Evolutionary conservation across 2,888 invertebrate genomes (phyloP).

Genomic region (Augochlorella aurata): DNA sequence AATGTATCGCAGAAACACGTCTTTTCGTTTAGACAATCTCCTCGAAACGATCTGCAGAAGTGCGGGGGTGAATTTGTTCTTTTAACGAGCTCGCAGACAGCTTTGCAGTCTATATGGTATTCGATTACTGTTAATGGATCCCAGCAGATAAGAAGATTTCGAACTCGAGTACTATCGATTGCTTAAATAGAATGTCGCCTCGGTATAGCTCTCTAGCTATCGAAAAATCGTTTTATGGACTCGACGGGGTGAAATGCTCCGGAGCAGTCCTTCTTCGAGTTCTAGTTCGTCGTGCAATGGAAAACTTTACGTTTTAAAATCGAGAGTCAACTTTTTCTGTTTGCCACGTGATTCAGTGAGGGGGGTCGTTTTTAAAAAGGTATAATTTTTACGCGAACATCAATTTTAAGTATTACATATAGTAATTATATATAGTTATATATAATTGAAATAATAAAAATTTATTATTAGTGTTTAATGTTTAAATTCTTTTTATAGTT

Average conservation of each 20-base stretch:
- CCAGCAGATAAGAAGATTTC: slow-evolving; percentile 15
- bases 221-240: not conserved
- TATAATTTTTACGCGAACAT: too few relatives aligned
- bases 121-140: slow-evolving; percentile 47
- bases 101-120: slow-evolving; percentile 27
- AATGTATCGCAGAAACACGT: not conserved
- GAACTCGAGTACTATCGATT: not conserved
- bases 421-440: too few relatives aligned
- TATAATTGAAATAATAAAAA: too few relatives aligned
- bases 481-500: too few relatives aligned
- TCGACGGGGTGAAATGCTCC: not conserved
- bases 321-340: not conserved
- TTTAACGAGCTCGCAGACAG: slow-evolving; percentile 45
- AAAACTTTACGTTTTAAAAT: not conserved
- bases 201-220: too few relatives aligned
- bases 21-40: slow-evolving; percentile 9
- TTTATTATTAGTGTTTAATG: too few relatives aligned
- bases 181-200: slow-evolving; percentile 18
- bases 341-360: not conserved
- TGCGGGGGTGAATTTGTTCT: slow-evolving; percentile 28
- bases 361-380: not conserved
- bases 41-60: slow-evolving; percentile 7
- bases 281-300: not conserved
- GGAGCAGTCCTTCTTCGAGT: not conserved
- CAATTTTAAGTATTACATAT: too few relatives aligned